A percentile compares a stretch with the other conserved stretches of the same genome.
phyloP scores from a whole-genome alignment of 2,113 vertebrate genomes.

The Strix uralensis region DNA sequence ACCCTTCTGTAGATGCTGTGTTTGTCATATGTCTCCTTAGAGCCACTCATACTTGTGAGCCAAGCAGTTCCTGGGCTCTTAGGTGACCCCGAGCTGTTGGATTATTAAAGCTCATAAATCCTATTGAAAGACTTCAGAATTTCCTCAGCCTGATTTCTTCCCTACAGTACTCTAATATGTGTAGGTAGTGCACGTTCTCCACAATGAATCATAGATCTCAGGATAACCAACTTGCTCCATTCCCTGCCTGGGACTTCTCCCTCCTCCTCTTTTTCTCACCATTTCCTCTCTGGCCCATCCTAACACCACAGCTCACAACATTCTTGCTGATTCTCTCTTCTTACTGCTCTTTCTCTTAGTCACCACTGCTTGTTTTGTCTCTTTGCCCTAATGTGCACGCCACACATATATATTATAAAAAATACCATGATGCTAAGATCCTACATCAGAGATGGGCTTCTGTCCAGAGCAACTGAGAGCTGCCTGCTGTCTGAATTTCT shows the following conservation, averaged over 20 bases:
- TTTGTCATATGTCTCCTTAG: conserved; percentile 8
- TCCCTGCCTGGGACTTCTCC: not conserved
- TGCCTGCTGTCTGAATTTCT: not conserved
- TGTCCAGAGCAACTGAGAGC: not conserved
- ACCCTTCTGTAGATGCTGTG: not conserved
- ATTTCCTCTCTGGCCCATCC: not conserved
- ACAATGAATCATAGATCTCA: not conserved
- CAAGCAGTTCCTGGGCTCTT: conserved; percentile 14
- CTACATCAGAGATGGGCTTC: not conserved
- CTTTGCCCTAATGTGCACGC: accelerated
- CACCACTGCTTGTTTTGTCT: not conserved
- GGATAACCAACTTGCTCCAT: not conserved
- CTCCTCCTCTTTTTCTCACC: not conserved
- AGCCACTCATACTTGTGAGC: not conserved
- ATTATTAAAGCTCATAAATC: conserved; percentile 65
- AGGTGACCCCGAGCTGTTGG: not conserved
- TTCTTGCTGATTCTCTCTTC: not conserved
- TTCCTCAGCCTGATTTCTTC: not conserved
- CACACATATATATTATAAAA: not conserved
- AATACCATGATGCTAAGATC: not conserved
- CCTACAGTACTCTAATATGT: not conserved
- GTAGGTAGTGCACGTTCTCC: not conserved
- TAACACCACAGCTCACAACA: not conserved
- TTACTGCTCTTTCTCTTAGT: not conserved
- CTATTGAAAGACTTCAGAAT: not conserved